A percentile compares a stretch with the other conserved stretches of the same genome.
Conservation (phyloP, 2,888 invertebrate species). For the Eilema griseolum region DNA sequence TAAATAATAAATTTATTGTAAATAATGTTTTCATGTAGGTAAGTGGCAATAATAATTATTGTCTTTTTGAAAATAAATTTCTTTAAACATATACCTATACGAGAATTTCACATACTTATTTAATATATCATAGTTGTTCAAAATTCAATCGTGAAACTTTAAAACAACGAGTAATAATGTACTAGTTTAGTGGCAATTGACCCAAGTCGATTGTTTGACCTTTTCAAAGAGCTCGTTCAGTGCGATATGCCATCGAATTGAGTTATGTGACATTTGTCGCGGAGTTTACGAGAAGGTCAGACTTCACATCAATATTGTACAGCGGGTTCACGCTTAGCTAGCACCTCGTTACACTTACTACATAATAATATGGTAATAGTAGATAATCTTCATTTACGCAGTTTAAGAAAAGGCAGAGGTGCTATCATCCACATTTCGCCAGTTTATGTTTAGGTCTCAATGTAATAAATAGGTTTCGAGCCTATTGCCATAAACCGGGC, state of each 20-base stretch:
- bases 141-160: neutral
- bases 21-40: no score
- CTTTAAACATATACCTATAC: no score
- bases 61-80: no score
- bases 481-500: no score
- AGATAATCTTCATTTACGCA: neutral
- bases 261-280: conserved; percentile 8
- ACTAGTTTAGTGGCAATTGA: neutral
- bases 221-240: neutral
- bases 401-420: no score
- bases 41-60: no score
- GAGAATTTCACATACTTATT: no score
- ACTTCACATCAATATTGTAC: conserved; percentile 14
- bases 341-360: neutral
- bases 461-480: no score
- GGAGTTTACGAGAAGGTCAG: conserved; percentile 17
- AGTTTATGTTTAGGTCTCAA: no score
- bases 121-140: no score
- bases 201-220: neutral
- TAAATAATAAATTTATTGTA: no score
- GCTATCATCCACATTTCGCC: no score
- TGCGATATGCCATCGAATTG: conserved; percentile 23
- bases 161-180: neutral
- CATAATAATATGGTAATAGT: neutral
- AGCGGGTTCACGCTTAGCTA: neutral